Conservation (phyloP, 2,113 vertebrate species). For the Anarhynchus alexandrinus region DNA sequence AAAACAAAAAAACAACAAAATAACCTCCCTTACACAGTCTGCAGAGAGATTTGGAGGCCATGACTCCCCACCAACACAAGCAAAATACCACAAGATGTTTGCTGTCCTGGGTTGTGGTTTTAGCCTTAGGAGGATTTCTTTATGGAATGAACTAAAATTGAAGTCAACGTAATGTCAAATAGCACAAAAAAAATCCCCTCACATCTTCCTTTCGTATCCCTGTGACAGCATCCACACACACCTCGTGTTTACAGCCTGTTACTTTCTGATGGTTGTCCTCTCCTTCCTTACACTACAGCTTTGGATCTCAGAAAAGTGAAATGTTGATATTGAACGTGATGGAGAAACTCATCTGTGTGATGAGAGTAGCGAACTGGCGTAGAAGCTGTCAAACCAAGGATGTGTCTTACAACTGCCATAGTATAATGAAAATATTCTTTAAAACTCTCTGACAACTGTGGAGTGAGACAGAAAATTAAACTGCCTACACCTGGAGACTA, state of each 20-base stretch:
- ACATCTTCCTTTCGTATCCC: background rate
- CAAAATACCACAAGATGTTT: background rate
- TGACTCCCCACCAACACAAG: background rate
- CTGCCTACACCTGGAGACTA: background rate
- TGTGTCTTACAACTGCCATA: background rate
- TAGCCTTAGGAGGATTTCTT: background rate
- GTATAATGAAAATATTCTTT: background rate
- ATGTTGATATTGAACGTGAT: background rate
- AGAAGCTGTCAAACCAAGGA: background rate
- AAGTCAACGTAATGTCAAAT: background rate
- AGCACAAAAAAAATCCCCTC: background rate
- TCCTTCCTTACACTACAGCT: background rate
- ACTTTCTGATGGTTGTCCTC: background rate
- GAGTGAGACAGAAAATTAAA: background rate
- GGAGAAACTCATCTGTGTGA: background rate
- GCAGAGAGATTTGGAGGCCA: background rate
- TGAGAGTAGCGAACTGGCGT: background rate
- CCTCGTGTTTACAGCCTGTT: background rate
- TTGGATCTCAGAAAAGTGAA: background rate
- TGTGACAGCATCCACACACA: background rate
- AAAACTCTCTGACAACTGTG: background rate
- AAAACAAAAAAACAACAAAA: background rate
- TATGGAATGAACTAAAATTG: background rate
- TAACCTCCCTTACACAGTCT: background rate
- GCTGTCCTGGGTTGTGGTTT: background rate